These are phyloP conservation scores for Acanthurus tractus DNA, from an alignment of 2,797 vertebrate species.

Conservation along the genomic window DNA sequence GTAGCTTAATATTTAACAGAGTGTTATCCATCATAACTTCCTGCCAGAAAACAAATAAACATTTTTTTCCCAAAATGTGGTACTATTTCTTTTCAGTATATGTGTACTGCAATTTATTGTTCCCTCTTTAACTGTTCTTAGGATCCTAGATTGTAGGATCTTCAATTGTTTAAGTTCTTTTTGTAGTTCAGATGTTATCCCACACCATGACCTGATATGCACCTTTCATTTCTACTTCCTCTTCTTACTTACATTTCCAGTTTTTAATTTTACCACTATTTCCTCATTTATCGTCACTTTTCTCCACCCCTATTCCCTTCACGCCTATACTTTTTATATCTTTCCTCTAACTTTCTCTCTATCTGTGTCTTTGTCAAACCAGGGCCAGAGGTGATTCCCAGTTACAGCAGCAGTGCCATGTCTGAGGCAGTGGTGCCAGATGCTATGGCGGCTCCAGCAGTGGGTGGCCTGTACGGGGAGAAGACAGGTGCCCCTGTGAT, in stretches of 20 bases:
- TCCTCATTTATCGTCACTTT: neutral
- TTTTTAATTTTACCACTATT: slow-evolving; percentile 15
- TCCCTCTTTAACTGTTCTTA: neutral
- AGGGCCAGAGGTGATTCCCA: slow-evolving; percentile 84
- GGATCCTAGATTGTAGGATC: neutral
- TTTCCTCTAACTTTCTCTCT: neutral
- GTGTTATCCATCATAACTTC: no score
- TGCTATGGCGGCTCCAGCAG: slow-evolving; percentile 77
- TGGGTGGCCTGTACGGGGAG: slow-evolving; percentile 82
- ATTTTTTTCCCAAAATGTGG: neutral
- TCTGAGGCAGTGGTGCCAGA: slow-evolving; percentile 85
- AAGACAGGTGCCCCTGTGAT: slow-evolving; percentile 72
- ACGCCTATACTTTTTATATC: neutral
- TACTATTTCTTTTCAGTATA: neutral
- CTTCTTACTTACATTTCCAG: neutral
- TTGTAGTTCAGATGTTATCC: neutral
- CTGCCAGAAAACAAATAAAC: neutral
- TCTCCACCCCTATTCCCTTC: neutral
- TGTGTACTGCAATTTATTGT: neutral
- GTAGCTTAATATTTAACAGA: neutral
- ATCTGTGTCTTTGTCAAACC: slow-evolving; percentile 3
- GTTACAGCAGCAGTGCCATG: slow-evolving; percentile 88
- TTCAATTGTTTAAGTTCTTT: slow-evolving; percentile 2
- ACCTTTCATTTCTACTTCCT: slow-evolving; percentile 11
- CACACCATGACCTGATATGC: no score